phyloP scores from a whole-genome alignment of 2,888 invertebrate species.

The Aporophyla lueneburgensis region DNA sequence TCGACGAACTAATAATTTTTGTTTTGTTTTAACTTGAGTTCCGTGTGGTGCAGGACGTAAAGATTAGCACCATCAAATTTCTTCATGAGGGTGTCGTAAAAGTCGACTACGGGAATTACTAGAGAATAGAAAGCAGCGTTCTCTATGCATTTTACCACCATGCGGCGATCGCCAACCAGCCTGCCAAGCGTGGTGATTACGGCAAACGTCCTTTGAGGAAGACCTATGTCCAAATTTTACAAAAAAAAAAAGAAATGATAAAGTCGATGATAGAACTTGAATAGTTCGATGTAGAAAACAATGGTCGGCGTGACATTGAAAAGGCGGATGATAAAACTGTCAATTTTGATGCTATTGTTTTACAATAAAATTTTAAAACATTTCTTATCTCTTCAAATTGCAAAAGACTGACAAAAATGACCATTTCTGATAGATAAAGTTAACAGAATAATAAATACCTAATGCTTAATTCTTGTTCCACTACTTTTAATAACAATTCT shows the following conservation, averaged over 20 bases:
- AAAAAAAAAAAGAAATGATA: too few species aligned
- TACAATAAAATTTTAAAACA: not conserved
- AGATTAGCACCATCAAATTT: too few species aligned
- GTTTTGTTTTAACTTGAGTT: too few species aligned
- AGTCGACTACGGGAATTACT: too few species aligned
- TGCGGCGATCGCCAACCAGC: too few species aligned
- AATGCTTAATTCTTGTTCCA: not conserved
- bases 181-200: too few species aligned
- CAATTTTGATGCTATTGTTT: not conserved
- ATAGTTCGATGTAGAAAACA: not conserved
- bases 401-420: not conserved
- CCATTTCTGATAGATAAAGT: not conserved
- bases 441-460: not conserved
- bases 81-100: too few species aligned
- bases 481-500: not conserved
- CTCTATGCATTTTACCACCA: too few species aligned
- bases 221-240: too few species aligned
- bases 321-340: not conserved
- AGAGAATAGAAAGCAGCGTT: too few species aligned
- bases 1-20: slow-evolving; percentile 13
- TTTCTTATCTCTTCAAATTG: not conserved
- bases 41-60: too few species aligned
- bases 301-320: not conserved
- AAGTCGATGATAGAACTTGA: not conserved
- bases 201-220: too few species aligned